A percentile compares a stretch with the other conserved stretches of the same genome.
These are phyloP conservation scores for Tinamus guttatus DNA, from an alignment of 2,113 vertebrate genomes.

Conservation along the genomic window DNA sequence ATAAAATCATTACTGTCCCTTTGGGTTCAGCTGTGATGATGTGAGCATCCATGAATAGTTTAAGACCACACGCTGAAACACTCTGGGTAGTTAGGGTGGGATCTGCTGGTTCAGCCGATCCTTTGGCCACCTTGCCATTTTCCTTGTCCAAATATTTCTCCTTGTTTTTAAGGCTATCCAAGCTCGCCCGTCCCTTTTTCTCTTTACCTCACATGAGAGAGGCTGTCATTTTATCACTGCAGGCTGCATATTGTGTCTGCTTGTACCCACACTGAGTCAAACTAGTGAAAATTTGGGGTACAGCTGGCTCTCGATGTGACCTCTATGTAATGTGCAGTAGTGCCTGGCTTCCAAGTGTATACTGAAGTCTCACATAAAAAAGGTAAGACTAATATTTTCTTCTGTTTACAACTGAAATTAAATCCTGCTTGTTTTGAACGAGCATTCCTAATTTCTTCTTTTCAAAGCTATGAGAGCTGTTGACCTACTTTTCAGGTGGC, in stretches of 20 bases:
- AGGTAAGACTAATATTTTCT: not conserved
- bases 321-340: fast-evolving
- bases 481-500: constrained; percentile 68
- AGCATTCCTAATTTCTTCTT: constrained; percentile 2
- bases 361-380: not conserved
- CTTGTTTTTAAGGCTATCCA: not conserved
- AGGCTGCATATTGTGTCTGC: not conserved
- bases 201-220: not conserved
- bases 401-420: not conserved
- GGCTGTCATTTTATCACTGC: not conserved
- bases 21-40: not conserved
- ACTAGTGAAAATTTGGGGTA: not conserved
- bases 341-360: not conserved
- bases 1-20: not conserved
- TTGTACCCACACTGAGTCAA: not conserved
- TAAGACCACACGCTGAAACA: not conserved
- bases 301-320: not conserved
- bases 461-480: constrained; percentile 36
- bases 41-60: not conserved
- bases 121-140: not conserved
- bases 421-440: not conserved
- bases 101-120: not conserved
- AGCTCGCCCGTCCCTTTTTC: not conserved
- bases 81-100: not conserved
- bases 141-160: not conserved